phyloP scores from a whole-genome alignment of 2,888 invertebrate genomes.

The Hirtodrosophila confusa region DNA sequence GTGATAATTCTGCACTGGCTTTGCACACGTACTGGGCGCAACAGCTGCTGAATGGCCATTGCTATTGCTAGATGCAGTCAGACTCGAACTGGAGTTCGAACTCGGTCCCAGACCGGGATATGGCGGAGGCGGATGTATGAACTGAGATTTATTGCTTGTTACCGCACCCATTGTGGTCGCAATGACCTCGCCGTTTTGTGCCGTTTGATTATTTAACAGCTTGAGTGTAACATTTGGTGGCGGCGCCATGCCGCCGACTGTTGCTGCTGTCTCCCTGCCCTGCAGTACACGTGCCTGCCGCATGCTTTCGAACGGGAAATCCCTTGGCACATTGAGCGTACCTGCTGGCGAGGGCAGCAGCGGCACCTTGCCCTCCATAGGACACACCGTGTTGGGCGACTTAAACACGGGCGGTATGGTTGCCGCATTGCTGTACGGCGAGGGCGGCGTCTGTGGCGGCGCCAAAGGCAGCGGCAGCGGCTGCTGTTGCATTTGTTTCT shows the following conservation, averaged over 20 bases:
- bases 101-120: constrained; percentile 79
- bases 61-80: constrained; percentile 35
- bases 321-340: constrained; percentile 83
- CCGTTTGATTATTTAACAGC: constrained; percentile 72
- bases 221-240: constrained; percentile 79
- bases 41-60: constrained; percentile 37
- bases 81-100: constrained; percentile 30
- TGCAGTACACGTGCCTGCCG: constrained; percentile 94
- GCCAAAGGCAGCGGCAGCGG: constrained; percentile 53
- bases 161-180: constrained; percentile 41
- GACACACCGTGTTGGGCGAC: constrained; percentile 95
- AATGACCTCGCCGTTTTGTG: constrained; percentile 64
- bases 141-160: constrained; percentile 76
- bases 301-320: constrained; percentile 96
- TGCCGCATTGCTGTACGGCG: constrained; percentile 52
- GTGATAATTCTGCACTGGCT: constrained; percentile 40
- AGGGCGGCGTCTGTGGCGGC: constrained; percentile 50
- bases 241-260: constrained; percentile 58
- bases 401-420: constrained; percentile 85
- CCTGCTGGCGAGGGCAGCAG: constrained; percentile 85
- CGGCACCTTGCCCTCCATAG: constrained; percentile 90
- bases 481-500: constrained; percentile 52
- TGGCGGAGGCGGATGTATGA: constrained; percentile 83
- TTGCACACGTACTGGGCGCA: constrained; percentile 33
- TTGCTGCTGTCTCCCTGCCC: constrained; percentile 86